phyloP scores from a whole-genome alignment of 1,140 invertebrate species.

The Macrobrachium rosenbergii region DNA sequence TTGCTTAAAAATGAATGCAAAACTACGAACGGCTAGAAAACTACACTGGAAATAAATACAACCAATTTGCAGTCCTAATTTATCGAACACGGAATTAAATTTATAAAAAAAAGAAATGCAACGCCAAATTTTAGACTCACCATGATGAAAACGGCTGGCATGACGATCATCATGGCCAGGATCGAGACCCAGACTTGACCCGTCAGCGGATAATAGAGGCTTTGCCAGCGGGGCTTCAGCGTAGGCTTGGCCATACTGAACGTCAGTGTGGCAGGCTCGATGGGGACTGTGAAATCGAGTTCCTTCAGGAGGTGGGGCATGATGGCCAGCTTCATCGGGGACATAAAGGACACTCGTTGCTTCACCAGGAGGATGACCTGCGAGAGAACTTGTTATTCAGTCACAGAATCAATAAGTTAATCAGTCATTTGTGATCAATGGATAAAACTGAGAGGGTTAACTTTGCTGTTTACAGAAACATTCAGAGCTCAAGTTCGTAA shows the following conservation, averaged over 20 bases:
- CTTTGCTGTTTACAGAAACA: too few relatives aligned
- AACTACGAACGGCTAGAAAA: too few relatives aligned
- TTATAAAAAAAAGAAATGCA: too few relatives aligned
- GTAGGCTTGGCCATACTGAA: slow-evolving; percentile 55
- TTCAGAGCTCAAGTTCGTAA: too few relatives aligned
- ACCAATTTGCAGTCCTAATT: too few relatives aligned
- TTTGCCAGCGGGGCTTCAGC: slow-evolving; percentile 50
- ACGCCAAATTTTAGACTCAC: not conserved
- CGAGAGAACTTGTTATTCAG: not conserved
- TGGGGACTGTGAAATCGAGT: slow-evolving; percentile 45
- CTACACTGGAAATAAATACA: too few relatives aligned
- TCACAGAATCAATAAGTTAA: not conserved
- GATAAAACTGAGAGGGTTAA: too few relatives aligned
- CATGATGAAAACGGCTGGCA: slow-evolving; percentile 6
- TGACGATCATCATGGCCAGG: slow-evolving; percentile 18
- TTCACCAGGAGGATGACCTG: slow-evolving; percentile 43
- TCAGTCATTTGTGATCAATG: not conserved
- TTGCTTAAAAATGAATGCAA: too few relatives aligned
- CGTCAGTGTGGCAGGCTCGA: slow-evolving; percentile 40
- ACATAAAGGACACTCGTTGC: slow-evolving; percentile 28
- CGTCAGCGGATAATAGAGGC: slow-evolving; percentile 34
- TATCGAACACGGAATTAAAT: too few relatives aligned
- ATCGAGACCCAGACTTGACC: slow-evolving; percentile 35
- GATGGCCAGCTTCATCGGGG: slow-evolving; percentile 50
- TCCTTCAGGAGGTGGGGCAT: slow-evolving; percentile 43